Conservation (phyloP, 1,140 invertebrate species). For the Lasioglossum albipes region DNA sequence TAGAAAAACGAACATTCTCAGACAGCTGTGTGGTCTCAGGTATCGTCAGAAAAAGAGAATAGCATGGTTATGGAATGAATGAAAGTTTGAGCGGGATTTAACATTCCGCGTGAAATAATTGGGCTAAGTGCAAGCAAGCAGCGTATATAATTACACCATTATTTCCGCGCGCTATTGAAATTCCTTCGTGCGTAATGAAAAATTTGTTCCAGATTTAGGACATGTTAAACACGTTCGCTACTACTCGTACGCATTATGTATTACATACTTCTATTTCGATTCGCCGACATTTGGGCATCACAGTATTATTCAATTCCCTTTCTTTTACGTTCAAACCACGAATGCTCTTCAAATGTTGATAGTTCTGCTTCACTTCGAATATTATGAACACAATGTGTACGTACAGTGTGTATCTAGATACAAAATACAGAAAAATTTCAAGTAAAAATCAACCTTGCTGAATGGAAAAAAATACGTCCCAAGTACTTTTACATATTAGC, state of each 20-base stretch:
- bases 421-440: too few species aligned
- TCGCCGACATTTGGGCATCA: background rate
- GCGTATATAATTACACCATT: conserved; percentile 15
- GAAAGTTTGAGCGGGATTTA: conserved; percentile 36
- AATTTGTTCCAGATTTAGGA: background rate
- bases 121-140: conserved; percentile 35
- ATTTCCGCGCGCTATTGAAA: conserved; percentile 20
- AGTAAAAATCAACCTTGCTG: too few species aligned
- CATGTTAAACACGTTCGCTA: conserved; percentile 16
- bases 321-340: too few species aligned
- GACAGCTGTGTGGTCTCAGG: background rate
- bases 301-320: background rate
- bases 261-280: background rate
- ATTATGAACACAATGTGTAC: too few species aligned
- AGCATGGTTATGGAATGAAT: conserved; percentile 10
- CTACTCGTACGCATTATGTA: background rate
- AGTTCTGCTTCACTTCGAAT: too few species aligned
- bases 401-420: too few species aligned
- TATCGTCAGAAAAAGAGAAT: conserved; percentile 14
- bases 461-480: too few species aligned
- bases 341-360: too few species aligned
- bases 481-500: too few species aligned
- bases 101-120: conserved; percentile 37
- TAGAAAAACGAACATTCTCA: background rate
- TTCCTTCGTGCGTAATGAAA: conserved; percentile 10